These are phyloP conservation scores for Heteronetta atricapilla DNA, from an alignment of 2,113 vertebrate genomes.

Conservation along the genomic window DNA sequence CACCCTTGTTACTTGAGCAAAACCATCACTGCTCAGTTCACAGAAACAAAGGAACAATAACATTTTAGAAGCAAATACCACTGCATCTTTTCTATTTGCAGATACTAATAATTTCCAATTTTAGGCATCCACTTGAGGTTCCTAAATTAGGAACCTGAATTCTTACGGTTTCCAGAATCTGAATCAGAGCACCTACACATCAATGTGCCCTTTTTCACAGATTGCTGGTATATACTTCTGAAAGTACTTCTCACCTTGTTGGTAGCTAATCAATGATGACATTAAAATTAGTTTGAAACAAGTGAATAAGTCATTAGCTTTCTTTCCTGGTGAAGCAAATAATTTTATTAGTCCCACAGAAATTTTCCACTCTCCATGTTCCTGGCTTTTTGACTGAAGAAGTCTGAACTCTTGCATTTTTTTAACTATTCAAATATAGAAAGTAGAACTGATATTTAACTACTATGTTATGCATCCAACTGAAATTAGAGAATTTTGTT, in stretches of 20 bases:
- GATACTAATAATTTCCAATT: neutral
- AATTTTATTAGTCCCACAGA: neutral
- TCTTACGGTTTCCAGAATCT: neutral
- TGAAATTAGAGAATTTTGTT: neutral
- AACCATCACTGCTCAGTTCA: neutral
- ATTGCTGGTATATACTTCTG: neutral
- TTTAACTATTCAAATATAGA: neutral
- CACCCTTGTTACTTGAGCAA: accelerated
- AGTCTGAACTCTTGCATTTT: neutral
- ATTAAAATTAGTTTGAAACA: neutral
- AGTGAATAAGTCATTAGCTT: neutral
- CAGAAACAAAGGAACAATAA: neutral
- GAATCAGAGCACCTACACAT: neutral
- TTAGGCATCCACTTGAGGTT: neutral
- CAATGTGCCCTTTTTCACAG: neutral
- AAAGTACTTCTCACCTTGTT: neutral
- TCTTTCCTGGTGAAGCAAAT: neutral
- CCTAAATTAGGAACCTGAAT: neutral
- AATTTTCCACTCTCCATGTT: constrained; percentile 64
- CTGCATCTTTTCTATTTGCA: neutral
- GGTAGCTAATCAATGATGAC: neutral
- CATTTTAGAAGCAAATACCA: neutral
- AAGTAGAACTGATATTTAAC: neutral
- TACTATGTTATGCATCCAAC: neutral
- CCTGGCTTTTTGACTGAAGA: constrained; percentile 55